Evolutionary conservation across 2,797 vertebrate species (phyloP).

Genomic region (Benthosema pterotum): DNA sequence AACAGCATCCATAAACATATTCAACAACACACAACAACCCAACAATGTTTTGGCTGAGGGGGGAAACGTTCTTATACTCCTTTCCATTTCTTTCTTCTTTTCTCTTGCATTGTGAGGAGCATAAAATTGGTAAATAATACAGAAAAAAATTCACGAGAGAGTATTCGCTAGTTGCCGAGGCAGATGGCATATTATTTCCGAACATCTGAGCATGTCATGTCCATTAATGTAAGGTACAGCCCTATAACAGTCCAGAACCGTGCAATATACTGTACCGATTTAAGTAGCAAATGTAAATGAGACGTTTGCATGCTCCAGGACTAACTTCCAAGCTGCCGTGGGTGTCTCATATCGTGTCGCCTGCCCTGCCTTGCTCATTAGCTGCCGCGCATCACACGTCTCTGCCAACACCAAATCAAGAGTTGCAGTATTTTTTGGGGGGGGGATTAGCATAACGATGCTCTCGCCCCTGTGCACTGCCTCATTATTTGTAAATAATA

Average conservation of each 20-base stretch:
- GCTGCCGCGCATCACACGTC: too few species aligned
- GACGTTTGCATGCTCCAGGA: conserved; percentile 8
- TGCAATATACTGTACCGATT: background rate
- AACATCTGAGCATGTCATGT: too few species aligned
- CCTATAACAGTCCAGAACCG: background rate
- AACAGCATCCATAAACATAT: too few species aligned
- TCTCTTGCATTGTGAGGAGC: too few species aligned
- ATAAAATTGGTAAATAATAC: too few species aligned
- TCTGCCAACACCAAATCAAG: conserved; percentile 27
- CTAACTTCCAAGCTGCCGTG: conserved; percentile 1
- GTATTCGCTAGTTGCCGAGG: too few species aligned
- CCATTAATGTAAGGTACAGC: background rate
- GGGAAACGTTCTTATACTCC: too few species aligned
- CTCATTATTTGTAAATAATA: conserved; percentile 14
- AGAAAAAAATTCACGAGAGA: too few species aligned
- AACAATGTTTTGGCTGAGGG: too few species aligned
- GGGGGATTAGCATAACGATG: conserved; percentile 31
- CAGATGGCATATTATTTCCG: too few species aligned
- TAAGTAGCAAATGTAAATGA: conserved; percentile 9
- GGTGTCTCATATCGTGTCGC: conserved; percentile 19
- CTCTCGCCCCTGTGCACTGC: conserved; percentile 26
- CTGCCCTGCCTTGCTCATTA: conserved; percentile 24
- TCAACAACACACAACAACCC: too few species aligned
- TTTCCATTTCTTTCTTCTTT: too few species aligned
- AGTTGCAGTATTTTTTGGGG: conserved; percentile 11